Evolutionary conservation across 1,140 invertebrate genomes (phyloP).

Genomic region (Schmidtea mediterranea): DNA sequence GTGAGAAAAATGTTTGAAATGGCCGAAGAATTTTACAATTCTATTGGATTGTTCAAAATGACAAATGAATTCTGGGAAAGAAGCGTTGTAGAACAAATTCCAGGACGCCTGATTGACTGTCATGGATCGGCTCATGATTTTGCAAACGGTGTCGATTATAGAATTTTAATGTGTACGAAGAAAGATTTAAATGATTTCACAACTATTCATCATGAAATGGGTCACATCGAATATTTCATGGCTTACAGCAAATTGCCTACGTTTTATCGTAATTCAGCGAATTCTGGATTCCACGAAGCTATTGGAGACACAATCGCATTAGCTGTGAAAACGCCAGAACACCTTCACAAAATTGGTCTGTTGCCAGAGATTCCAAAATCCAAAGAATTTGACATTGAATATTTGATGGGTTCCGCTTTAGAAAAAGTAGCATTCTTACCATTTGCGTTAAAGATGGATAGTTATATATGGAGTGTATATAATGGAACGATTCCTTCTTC

Average conservation of each 20-base stretch:
- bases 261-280: constrained; percentile 46
- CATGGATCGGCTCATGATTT: constrained; percentile 84
- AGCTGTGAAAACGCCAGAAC: constrained; percentile 47
- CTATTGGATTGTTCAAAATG: constrained; percentile 52
- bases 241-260: constrained; percentile 38
- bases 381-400: background rate
- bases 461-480: constrained; percentile 65
- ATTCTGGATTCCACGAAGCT: constrained; percentile 67
- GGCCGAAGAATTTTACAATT: constrained; percentile 62
- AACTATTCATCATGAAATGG: constrained; percentile 57
- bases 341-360: constrained; percentile 50
- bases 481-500: constrained; percentile 31
- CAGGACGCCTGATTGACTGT: constrained; percentile 41
- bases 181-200: constrained; percentile 44
- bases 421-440: constrained; percentile 62
- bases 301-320: constrained; percentile 65
- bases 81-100: constrained; percentile 32
- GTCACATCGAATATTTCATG: constrained; percentile 50
- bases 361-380: constrained; percentile 35
- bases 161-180: constrained; percentile 62
- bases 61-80: constrained; percentile 34
- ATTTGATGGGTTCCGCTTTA: constrained; percentile 34
- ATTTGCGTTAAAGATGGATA: constrained; percentile 54
- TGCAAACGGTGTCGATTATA: constrained; percentile 26
- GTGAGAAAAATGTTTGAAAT: constrained; percentile 38